Evolutionary conservation across 2,888 invertebrate genomes (phyloP).

Genomic region (Eumerus sabulonum): DNA sequence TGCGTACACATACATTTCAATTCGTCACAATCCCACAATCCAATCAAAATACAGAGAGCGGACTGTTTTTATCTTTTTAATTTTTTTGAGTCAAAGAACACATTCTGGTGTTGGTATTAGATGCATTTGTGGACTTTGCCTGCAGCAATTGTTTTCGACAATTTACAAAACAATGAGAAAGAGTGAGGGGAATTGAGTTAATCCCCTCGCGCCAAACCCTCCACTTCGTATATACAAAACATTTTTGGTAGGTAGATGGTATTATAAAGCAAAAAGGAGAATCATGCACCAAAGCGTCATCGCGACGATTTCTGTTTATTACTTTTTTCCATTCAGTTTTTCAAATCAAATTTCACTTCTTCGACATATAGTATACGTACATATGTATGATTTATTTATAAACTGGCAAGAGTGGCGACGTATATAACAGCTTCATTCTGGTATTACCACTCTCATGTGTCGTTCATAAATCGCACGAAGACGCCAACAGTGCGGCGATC

Average conservation of each 20-base stretch:
- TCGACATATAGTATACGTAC: too few relatives aligned
- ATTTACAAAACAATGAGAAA: not conserved
- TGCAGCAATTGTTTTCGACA: conserved; percentile 61
- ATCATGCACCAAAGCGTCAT: conserved; percentile 62
- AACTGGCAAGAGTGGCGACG: too few relatives aligned
- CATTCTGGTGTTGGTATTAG: conserved; percentile 66
- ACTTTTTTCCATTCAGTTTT: not conserved
- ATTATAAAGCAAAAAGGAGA: conserved; percentile 43
- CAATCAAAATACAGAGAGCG: conserved; percentile 59
- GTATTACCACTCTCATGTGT: not conserved
- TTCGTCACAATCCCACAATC: conserved; percentile 55
- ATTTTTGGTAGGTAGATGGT: conserved; percentile 1
- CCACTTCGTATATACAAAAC: conserved; percentile 30
- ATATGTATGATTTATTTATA: too few relatives aligned
- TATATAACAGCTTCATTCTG: too few relatives aligned
- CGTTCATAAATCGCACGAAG: conserved; percentile 17
- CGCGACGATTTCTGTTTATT: conserved; percentile 3
- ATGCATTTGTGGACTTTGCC: conserved; percentile 67
- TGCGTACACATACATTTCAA: too few relatives aligned
- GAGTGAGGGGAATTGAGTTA: too few relatives aligned
- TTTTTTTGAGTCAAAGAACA: conserved; percentile 69
- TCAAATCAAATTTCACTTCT: too few relatives aligned
- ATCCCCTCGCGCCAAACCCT: conserved; percentile 38
- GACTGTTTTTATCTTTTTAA: conserved; percentile 54
- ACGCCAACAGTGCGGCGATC: conserved; percentile 52